Conservation (phyloP, 1,140 invertebrate species). For the Orius insidiosus region DNA sequence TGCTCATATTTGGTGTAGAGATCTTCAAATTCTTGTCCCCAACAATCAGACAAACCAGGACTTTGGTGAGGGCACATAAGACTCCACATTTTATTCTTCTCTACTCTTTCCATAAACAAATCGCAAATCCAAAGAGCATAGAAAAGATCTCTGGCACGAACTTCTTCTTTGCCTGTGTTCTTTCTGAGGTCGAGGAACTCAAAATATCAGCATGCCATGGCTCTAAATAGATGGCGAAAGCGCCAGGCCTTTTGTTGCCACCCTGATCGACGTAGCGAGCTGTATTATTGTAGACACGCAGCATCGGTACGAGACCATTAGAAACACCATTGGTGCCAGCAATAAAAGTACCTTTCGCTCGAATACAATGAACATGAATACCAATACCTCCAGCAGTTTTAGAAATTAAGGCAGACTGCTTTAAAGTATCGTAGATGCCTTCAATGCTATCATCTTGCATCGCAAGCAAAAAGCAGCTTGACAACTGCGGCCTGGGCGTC, state of each 20-base stretch:
- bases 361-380: constrained; percentile 89
- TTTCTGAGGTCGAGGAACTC: constrained; percentile 89
- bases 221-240: constrained; percentile 97
- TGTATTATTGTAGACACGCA: constrained; percentile 90
- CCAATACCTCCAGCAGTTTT: constrained; percentile 97
- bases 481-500: constrained; percentile 79
- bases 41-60: constrained; percentile 77
- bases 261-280: constrained; percentile 96
- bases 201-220: constrained; percentile 97
- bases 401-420: constrained; percentile 89
- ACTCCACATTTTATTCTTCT: constrained; percentile 74
- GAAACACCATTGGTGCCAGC: constrained; percentile 91
- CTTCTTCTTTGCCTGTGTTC: constrained; percentile 85
- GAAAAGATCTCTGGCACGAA: constrained; percentile 88
- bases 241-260: constrained; percentile 94
- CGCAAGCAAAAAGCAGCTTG: constrained; percentile 88
- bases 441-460: constrained; percentile 96
- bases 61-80: constrained; percentile 94
- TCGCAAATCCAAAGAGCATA: constrained; percentile 98
- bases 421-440: constrained; percentile 91
- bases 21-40: constrained; percentile 87
- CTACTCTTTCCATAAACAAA: constrained; percentile 94
- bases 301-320: constrained; percentile 95
- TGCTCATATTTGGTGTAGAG: constrained; percentile 82
- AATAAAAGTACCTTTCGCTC: constrained; percentile 81